phyloP scores from a whole-genome alignment of 1,140 invertebrate species.

The Micrasema longulum region DNA sequence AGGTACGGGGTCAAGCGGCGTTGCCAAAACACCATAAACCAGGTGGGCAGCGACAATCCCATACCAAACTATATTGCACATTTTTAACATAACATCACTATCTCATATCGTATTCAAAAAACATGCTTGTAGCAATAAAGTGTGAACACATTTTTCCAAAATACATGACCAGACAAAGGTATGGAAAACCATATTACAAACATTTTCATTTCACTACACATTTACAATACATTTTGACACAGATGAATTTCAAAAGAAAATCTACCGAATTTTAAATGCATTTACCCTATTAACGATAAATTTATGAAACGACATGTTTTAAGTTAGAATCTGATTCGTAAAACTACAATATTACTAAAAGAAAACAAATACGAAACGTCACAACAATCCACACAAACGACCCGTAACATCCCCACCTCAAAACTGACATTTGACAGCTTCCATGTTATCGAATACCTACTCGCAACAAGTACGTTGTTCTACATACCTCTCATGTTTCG shows the following conservation, averaged over 20 bases:
- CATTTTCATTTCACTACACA: conserved; percentile 35
- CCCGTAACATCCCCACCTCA: conserved; percentile 36
- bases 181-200: conserved; percentile 41
- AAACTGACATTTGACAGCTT: conserved; percentile 51
- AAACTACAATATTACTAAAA: conserved; percentile 23
- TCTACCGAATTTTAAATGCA: conserved; percentile 43
- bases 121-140: conserved; percentile 23
- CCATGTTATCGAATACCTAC: conserved; percentile 24
- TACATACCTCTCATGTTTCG: no score
- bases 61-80: conserved; percentile 46
- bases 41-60: conserved; percentile 43
- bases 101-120: conserved; percentile 41
- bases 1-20: conserved; percentile 49
- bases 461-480: no score
- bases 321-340: conserved; percentile 12
- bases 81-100: conserved; percentile 43
- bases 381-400: conserved; percentile 34
- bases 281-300: conserved; percentile 37
- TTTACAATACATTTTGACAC: conserved; percentile 43
- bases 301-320: conserved; percentile 33
- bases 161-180: conserved; percentile 30
- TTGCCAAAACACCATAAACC: conserved; percentile 40
- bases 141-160: conserved; percentile 49
- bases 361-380: conserved; percentile 44
- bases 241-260: conserved; percentile 32